Base-by-base conservation (phyloP, 35 echinoderm and acorn worm genomes). In the Lytechinus pictus region DNA sequence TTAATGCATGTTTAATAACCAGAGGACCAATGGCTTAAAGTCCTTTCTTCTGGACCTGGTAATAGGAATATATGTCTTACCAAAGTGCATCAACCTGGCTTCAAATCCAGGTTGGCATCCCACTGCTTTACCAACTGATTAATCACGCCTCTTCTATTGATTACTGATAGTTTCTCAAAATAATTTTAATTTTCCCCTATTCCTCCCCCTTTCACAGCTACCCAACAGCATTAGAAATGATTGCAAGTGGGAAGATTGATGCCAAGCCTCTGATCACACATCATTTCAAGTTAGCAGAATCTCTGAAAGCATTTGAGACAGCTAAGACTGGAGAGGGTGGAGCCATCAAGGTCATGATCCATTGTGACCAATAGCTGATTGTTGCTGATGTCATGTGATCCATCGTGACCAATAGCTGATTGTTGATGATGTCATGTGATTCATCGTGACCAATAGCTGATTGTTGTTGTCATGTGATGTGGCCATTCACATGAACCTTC, bases 291-390 rank as follows among this genome's bases (percentile, higher is more conserved):
- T 89, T 99, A 57, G 90, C 91, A 53, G 97, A 99, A 92, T 97
- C 97, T 0, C 33, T 99, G 86, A 96, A 99, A 28, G 98, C 98
- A 8, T 99, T 99, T 97, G 98, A 99, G 94, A 97, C 97, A 10
- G 97, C 98, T 8, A 97, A 96, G 87, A 99, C 98, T 52, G 98
- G 98, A 9, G 96, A 96, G 89, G 97, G 96, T 86, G 98, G 98
- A 27, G 98, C 98, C 53, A 97, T 99, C 94, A 99, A 99, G 89
- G 98, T 99, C 57, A 97, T 99, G 94, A 99, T 99, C 52, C 98
- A 97, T 91, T 99, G 98, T 88, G 89, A 98, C 93, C 86, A 97
- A 44, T 96, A 86, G 27, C 27, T 94, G 21, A 16, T n/a, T 16
- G n/a, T 24, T n/a, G 12, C 12, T 24, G 9, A 94, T 19, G 92